Evolutionary conservation across 1,140 invertebrate species (phyloP).

Genomic region (Drosophila malerkotliana): DNA sequence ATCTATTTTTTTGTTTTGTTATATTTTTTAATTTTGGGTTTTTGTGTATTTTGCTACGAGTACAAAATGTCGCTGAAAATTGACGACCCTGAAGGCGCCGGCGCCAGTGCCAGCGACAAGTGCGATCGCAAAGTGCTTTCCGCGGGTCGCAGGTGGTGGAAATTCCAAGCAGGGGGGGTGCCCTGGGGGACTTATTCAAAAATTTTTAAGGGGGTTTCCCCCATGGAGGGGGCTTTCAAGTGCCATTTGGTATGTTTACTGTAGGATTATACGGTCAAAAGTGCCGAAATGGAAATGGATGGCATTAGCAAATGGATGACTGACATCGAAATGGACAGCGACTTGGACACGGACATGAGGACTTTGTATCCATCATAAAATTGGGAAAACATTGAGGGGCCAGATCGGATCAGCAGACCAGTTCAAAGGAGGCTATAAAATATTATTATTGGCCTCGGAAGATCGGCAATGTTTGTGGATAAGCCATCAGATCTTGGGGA

Average conservation of each 20-base stretch:
- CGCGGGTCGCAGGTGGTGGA: background rate
- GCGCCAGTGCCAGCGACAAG: constrained; percentile 56
- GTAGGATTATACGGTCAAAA: constrained; percentile 37
- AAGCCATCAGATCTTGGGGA: background rate
- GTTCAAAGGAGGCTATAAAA: constrained; percentile 23
- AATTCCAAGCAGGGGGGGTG: background rate
- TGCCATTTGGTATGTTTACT: constrained; percentile 17
- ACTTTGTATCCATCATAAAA: constrained; percentile 33
- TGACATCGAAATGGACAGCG: constrained; percentile 17
- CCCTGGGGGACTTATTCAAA: too few relatives aligned
- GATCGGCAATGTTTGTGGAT: background rate
- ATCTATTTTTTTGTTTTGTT: background rate
- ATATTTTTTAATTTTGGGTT: constrained; percentile 5
- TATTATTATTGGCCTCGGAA: background rate
- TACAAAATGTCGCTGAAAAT: constrained; percentile 62
- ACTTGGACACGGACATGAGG: constrained; percentile 6
- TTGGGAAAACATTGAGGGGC: background rate
- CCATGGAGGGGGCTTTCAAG: constrained; percentile 32
- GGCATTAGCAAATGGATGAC: constrained; percentile 32
- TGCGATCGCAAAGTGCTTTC: constrained; percentile 20
- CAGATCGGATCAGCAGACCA: background rate
- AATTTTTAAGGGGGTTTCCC: constrained; percentile 8
- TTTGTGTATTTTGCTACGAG: constrained; percentile 18
- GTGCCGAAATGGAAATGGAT: constrained; percentile 38
- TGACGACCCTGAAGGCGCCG: constrained; percentile 63